These are phyloP conservation scores for Crambe crambe DNA, from an alignment of 37 sponge, comb jelly and placozoan species.

Conservation along the genomic window DNA sequence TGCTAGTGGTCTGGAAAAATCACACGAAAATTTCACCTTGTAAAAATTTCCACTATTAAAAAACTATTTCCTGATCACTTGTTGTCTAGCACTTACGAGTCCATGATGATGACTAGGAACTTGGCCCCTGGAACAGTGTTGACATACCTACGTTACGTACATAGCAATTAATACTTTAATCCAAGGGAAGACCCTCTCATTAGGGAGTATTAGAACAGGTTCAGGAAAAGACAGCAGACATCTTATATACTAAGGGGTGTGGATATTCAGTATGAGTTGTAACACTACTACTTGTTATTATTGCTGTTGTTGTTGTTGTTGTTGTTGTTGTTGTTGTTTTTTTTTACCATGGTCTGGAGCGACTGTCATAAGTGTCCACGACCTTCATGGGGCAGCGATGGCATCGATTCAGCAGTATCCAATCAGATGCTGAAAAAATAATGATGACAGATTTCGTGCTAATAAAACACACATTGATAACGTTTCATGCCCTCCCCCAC, in stretches of 20 bases:
- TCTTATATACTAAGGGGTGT: too few species aligned
- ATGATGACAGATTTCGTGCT: too few species aligned
- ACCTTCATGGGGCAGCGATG: constrained; percentile 26
- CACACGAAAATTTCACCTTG: too few species aligned
- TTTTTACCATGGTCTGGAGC: constrained; percentile 41
- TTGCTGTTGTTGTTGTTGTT: background rate
- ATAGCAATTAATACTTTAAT: too few species aligned
- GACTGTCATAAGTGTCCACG: constrained; percentile 41
- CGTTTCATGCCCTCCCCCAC: background rate
- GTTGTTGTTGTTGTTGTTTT: background rate
- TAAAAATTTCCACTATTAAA: too few species aligned
- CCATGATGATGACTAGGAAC: constrained; percentile 36
- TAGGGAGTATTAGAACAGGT: too few species aligned
- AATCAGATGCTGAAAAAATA: constrained; percentile 36
- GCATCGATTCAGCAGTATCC: constrained; percentile 11
- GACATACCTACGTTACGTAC: constrained; percentile 19
- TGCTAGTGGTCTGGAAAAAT: too few species aligned
- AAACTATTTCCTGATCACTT: too few species aligned
- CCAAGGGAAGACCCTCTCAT: too few species aligned
- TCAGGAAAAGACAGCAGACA: too few species aligned
- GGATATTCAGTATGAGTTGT: too few species aligned
- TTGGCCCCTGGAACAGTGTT: constrained; percentile 24
- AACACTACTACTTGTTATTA: background rate
- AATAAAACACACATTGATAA: background rate
- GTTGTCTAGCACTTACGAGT: constrained; percentile 40